These are phyloP conservation scores for Vanessa atalanta DNA, from an alignment of 1,140 invertebrate species.

Conservation along the genomic window DNA sequence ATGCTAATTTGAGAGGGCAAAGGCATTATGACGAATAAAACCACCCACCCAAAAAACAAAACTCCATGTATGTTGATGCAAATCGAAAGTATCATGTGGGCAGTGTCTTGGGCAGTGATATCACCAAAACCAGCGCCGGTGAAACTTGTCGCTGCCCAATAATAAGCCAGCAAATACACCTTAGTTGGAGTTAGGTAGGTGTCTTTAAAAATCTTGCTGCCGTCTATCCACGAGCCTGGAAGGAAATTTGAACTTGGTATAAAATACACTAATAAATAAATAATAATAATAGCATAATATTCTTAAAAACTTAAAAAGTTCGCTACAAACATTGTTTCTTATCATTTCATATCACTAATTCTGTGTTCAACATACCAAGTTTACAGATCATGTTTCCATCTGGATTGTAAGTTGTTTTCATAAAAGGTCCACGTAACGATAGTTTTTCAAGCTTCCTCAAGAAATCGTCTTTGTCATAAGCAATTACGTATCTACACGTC, in stretches of 20 bases:
- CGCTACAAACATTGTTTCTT: too few species aligned
- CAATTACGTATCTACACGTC: slow-evolving; percentile 67
- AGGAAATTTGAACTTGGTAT: not conserved
- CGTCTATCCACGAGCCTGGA: slow-evolving; percentile 67
- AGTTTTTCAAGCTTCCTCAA: slow-evolving; percentile 41
- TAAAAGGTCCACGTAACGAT: slow-evolving; percentile 43
- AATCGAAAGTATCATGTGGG: slow-evolving; percentile 69
- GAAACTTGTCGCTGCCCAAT: slow-evolving; percentile 75
- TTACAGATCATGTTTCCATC: slow-evolving; percentile 67
- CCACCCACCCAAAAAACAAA: slow-evolving; percentile 75
- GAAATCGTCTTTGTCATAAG: slow-evolving; percentile 55
- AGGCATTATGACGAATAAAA: slow-evolving; percentile 31
- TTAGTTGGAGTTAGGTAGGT: slow-evolving; percentile 54
- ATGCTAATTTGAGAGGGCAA: slow-evolving; percentile 22
- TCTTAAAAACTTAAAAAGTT: too few species aligned
- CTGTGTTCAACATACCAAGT: slow-evolving; percentile 43
- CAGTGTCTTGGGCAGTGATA: slow-evolving; percentile 69
- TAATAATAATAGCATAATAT: too few species aligned
- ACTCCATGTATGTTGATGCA: slow-evolving; percentile 71
- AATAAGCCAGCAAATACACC: slow-evolving; percentile 71
- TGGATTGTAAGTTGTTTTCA: slow-evolving; percentile 52
- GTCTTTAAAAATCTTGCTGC: slow-evolving; percentile 53
- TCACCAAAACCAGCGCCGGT: slow-evolving; percentile 76
- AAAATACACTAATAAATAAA: too few species aligned
- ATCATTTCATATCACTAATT: not conserved